A percentile compares a stretch with the other conserved stretches of the same genome.
Evolutionary conservation across 1,140 invertebrate species (phyloP).

Genomic region (Caenorhabditis tropicalis): DNA sequence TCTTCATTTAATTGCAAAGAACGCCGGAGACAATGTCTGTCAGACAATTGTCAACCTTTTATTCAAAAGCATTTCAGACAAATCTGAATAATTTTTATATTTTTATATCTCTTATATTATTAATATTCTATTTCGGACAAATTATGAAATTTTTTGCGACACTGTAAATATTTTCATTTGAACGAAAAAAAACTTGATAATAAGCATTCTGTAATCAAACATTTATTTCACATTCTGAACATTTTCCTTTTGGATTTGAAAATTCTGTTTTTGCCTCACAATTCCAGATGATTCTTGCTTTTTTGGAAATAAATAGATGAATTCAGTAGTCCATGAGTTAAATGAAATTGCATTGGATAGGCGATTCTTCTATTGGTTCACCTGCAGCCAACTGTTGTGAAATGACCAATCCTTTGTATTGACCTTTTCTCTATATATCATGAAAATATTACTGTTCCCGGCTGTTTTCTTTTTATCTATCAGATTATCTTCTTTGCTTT

Average conservation of each 20-base stretch:
- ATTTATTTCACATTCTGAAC: no score
- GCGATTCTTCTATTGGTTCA: not conserved
- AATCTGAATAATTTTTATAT: not conserved
- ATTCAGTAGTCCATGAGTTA: no score
- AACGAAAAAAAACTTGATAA: no score
- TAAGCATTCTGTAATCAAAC: no score
- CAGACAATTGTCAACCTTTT: not conserved
- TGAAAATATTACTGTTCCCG: not conserved
- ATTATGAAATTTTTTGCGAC: not conserved
- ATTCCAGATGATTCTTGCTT: no score
- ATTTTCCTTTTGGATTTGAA: not conserved
- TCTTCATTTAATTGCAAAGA: conserved; percentile 38
- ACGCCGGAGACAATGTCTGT: conserved; percentile 47
- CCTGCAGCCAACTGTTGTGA: not conserved
- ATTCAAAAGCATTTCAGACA: conserved; percentile 14
- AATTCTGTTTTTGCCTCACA: not conserved
- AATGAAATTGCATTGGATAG: no score
- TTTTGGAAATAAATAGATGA: not conserved
- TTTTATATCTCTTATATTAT: not conserved
- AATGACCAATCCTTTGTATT: not conserved
- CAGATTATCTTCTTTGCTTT: not conserved
- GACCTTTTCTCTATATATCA: not conserved
- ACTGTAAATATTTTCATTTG: no score
- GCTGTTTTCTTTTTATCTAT: not conserved
- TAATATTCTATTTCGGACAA: not conserved